phyloP scores from a whole-genome alignment of 2,797 vertebrate genomes.

The Perodicticus potto region DNA sequence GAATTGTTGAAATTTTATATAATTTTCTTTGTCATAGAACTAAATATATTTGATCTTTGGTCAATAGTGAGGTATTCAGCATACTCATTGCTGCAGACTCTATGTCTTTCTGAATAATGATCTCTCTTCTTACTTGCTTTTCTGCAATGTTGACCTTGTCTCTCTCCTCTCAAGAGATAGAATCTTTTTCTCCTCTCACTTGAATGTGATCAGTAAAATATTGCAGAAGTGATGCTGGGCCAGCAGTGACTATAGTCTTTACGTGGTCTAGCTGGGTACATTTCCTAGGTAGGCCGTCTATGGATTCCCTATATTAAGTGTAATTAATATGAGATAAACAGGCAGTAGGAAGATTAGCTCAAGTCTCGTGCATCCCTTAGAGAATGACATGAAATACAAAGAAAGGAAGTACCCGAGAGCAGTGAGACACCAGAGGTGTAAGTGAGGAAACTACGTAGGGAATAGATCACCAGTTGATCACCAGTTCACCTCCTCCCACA shows the following conservation, averaged over 20 bases:
- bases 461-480: background rate
- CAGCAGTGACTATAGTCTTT: background rate
- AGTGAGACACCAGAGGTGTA: background rate
- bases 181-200: background rate
- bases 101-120: background rate
- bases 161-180: background rate
- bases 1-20: background rate
- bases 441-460: background rate
- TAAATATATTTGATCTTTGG: background rate
- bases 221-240: background rate
- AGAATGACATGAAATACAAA: background rate
- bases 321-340: background rate
- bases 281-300: background rate
- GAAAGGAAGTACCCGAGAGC: background rate
- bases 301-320: background rate
- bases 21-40: background rate
- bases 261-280: background rate
- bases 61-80: background rate
- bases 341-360: background rate
- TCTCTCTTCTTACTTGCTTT: background rate
- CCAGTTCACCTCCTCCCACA: background rate
- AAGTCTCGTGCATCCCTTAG: background rate
- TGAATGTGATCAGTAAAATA: background rate
- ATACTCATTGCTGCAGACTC: background rate
- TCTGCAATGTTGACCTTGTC: background rate